Evolutionary conservation across 1,140 invertebrate genomes (phyloP).

Genomic region (Lepidurus apus): DNA sequence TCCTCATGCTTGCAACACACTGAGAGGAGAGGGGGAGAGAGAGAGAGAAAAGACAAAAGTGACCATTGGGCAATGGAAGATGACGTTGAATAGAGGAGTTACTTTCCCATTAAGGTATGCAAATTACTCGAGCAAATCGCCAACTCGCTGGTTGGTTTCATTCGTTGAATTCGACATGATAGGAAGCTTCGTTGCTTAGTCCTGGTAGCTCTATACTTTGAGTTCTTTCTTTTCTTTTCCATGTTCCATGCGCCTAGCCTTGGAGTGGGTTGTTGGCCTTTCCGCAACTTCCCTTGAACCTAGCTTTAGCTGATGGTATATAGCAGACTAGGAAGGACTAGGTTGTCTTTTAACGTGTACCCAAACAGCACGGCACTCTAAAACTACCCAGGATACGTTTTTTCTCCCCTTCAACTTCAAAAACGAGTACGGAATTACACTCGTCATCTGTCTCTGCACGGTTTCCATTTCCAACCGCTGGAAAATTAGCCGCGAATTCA

Average conservation of each 20-base stretch:
- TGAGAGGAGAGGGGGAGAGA: too few species aligned
- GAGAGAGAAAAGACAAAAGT: too few species aligned
- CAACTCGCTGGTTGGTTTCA: neutral
- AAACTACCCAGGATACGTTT: neutral
- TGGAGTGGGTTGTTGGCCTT: conserved; percentile 17
- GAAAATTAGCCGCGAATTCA: neutral
- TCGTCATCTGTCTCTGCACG: neutral
- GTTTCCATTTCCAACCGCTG: neutral
- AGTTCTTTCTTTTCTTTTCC: neutral
- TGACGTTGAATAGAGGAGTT: neutral
- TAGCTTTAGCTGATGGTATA: neutral
- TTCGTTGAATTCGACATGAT: neutral
- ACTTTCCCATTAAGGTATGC: neutral
- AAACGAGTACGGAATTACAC: neutral
- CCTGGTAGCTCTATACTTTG: neutral
- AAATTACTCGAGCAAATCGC: conserved; percentile 5
- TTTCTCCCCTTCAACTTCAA: neutral
- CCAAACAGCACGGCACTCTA: neutral
- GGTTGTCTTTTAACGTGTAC: neutral
- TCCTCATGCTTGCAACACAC: too few species aligned
- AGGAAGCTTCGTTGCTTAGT: neutral
- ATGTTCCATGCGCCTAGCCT: neutral
- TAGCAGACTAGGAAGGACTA: neutral
- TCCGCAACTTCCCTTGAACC: conserved; percentile 18
- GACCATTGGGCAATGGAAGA: too few species aligned